These are phyloP conservation scores for Neopelma chrysocephalum DNA, from an alignment of 2,797 vertebrate genomes.

Conservation along the genomic window DNA sequence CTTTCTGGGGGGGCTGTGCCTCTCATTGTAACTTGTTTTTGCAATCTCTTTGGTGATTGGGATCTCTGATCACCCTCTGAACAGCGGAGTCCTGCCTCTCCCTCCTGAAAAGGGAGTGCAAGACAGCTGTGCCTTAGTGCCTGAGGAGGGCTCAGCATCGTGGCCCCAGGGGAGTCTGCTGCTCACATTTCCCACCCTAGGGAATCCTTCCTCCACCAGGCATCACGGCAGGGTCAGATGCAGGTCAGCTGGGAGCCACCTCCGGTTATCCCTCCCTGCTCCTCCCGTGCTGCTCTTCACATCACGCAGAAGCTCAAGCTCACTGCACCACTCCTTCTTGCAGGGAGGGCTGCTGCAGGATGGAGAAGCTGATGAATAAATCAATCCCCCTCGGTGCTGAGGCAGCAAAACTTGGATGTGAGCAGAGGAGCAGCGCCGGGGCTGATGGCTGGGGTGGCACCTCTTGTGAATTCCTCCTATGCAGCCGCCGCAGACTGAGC, in stretches of 20 bases:
- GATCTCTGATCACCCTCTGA: neutral
- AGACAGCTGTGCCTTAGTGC: neutral
- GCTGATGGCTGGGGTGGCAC: neutral
- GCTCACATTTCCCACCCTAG: neutral
- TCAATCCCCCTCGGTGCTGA: constrained; percentile 49
- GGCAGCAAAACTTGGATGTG: constrained; percentile 50
- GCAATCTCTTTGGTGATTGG: neutral
- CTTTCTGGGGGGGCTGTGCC: neutral
- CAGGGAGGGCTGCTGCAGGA: constrained; percentile 27
- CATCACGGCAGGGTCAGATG: neutral
- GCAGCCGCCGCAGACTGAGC: neutral
- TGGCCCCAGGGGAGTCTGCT: neutral
- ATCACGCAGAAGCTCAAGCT: constrained; percentile 10
- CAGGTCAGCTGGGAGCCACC: neutral
- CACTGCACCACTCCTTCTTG: constrained; percentile 16
- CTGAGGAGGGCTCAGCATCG: neutral
- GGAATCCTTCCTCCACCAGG: neutral
- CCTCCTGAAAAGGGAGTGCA: neutral
- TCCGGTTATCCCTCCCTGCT: neutral
- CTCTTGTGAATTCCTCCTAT: constrained; percentile 2
- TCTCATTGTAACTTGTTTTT: neutral
- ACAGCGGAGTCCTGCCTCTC: neutral
- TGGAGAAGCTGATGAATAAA: constrained; percentile 58
- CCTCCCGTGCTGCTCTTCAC: neutral
- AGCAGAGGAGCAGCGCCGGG: neutral